Base-by-base conservation (phyloP, 2,797 vertebrate genomes). In the Acestrorhynchus altus region DNA sequence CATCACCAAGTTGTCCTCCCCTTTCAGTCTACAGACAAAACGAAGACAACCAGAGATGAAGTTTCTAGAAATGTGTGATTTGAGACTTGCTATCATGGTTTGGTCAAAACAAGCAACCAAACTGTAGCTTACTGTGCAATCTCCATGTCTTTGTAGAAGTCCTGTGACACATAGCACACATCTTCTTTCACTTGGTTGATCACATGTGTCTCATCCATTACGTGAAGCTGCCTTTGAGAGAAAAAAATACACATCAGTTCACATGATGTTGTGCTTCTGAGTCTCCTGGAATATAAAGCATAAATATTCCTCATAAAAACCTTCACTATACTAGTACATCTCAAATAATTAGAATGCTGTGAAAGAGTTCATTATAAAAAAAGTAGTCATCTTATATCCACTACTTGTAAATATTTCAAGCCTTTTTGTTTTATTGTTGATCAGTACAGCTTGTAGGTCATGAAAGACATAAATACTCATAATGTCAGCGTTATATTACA, bases 111-210 rank as follows among this genome's bases (percentile, higher is more conserved):
- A n/a, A 51, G 20, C 10, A 26, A 44, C 28, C 8, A 42, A 4
- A 31, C 18, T 52, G 11, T 72, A 63, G 49, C 95, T 24, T 93
- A 99, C 97, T 97, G 97, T 59, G 97, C 96, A 39, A 92, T 92
- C 80, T 96, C 95, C 97, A 99, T 96, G 87, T 99, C 98, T 82
- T 93, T 96, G 86, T 95, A 97, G 84, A 99, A 99, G 74, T 99
- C 94, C 87, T 96, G 96, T 26, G 98, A 97, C 46, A 99, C 98
- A 0, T 98, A 99, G 85, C 98, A 99, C 22, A 99, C 97, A 74
- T 99, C 98, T 91, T 99, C 98, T 86, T 99, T 99, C 76, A 98
- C 98, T 88, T 99, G 98, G 88, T 99, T 99, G 84, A 99, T 97
- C 40, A 99, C 98, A 63, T 98, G 95, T 0, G 96, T 99, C 89